These are phyloP conservation scores for Vulpes ferrilata DNA, from an alignment of 2,113 vertebrate genomes.

Conservation along the genomic window DNA sequence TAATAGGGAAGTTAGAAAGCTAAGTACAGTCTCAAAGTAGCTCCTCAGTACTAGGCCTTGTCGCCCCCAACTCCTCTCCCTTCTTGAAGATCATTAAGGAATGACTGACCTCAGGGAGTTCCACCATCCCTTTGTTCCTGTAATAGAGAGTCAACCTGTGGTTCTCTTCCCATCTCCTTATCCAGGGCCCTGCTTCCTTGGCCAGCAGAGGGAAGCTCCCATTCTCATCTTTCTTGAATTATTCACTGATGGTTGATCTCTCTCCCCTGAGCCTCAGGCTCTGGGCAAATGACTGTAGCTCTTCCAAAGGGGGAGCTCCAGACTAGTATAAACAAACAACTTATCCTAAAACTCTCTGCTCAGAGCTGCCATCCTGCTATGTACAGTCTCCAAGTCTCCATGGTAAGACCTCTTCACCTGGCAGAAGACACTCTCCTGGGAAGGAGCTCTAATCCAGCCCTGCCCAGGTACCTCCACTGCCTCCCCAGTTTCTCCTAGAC, in stretches of 20 bases:
- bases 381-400: background rate
- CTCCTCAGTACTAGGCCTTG: background rate
- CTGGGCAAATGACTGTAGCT: background rate
- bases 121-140: background rate
- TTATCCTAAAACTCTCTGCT: background rate
- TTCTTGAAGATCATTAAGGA: background rate
- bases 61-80: background rate
- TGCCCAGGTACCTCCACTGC: accelerated
- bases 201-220: background rate
- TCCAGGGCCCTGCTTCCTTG: background rate
- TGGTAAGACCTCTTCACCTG: background rate
- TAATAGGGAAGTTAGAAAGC: background rate
- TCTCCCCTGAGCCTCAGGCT: background rate
- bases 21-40: background rate
- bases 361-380: background rate
- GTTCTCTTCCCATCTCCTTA: background rate
- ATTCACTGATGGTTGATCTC: background rate
- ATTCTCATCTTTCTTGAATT: background rate
- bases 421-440: background rate
- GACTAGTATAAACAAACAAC: background rate
- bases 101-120: background rate
- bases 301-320: background rate
- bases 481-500: background rate
- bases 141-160: background rate
- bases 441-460: background rate